These are phyloP conservation scores for Trichomycterus rosablanca DNA, from an alignment of 2,113 vertebrate genomes.

Conservation along the genomic window DNA sequence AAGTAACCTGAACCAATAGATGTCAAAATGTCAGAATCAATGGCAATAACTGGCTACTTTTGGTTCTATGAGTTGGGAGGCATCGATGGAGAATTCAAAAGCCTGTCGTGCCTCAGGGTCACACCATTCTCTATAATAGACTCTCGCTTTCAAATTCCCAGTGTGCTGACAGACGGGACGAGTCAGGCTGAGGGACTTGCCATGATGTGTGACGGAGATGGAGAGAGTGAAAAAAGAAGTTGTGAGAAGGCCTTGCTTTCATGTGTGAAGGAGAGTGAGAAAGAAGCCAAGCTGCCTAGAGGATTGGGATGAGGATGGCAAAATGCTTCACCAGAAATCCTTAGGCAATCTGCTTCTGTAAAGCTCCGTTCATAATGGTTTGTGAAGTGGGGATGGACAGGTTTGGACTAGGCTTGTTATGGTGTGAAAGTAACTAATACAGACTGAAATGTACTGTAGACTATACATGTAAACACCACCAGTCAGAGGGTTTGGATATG, in stretches of 20 bases:
- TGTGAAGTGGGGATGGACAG: too few relatives aligned
- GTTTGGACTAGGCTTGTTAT: too few relatives aligned
- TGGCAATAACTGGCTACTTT: not conserved
- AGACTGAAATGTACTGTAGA: too few relatives aligned
- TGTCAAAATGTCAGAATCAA: too few relatives aligned
- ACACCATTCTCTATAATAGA: conserved; percentile 38
- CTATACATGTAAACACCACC: too few relatives aligned
- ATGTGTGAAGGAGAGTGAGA: conserved; percentile 4
- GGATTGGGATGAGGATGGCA: conserved; percentile 1
- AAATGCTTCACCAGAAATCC: conserved; percentile 12
- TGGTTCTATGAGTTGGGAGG: too few relatives aligned
- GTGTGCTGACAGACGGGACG: conserved; percentile 33
- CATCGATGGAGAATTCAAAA: conserved; percentile 7
- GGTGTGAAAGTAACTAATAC: too few relatives aligned
- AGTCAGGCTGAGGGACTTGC: conserved; percentile 16
- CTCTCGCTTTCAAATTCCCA: conserved; percentile 38
- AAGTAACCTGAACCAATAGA: too few relatives aligned
- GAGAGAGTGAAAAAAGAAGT: not conserved
- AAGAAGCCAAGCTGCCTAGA: conserved; percentile 5
- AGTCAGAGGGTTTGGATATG: too few relatives aligned
- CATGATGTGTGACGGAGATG: conserved; percentile 5
- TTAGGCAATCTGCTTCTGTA: not conserved
- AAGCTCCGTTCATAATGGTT: too few relatives aligned
- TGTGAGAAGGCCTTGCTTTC: conserved; percentile 6
- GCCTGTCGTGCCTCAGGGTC: conserved; percentile 36